Evolutionary conservation across 2,113 vertebrate genomes (phyloP).

Genomic region (Dipodomys stephensi): DNA sequence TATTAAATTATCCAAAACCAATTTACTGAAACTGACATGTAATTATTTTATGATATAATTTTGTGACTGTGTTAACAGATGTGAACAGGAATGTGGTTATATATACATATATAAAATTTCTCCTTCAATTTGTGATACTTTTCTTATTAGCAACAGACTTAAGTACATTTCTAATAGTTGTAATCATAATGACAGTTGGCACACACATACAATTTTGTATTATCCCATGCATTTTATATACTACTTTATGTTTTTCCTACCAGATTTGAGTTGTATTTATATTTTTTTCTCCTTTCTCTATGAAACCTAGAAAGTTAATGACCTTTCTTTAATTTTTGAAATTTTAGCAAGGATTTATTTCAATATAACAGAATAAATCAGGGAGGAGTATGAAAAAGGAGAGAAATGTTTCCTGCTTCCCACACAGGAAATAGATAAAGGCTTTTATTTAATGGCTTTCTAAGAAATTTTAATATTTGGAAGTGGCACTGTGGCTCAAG

Average conservation of each 20-base stretch:
- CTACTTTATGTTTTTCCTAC: background rate
- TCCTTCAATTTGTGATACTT: background rate
- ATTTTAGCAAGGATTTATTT: too few relatives aligned
- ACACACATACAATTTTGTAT: constrained; percentile 22
- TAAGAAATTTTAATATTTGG: background rate
- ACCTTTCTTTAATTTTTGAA: too few relatives aligned
- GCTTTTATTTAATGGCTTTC: constrained; percentile 16
- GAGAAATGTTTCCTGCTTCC: too few relatives aligned
- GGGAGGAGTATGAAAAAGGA: too few relatives aligned
- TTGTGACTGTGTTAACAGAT: constrained; percentile 1
- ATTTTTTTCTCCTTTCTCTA: constrained; percentile 10
- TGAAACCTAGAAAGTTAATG: constrained; percentile 26
- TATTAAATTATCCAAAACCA: constrained; percentile 19
- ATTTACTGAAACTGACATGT: background rate
- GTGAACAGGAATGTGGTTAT: background rate
- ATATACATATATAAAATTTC: constrained; percentile 21
- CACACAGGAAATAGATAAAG: background rate
- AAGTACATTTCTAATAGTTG: constrained; percentile 44
- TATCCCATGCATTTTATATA: background rate
- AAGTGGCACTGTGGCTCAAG: too few relatives aligned
- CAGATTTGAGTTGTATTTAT: background rate
- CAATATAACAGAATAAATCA: too few relatives aligned
- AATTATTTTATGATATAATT: constrained; percentile 53
- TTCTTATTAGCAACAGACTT: background rate
- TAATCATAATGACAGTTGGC: background rate